Percentiles rank a stretch among this genome's conserved stretches.
Conservation (phyloP, 2,797 vertebrate species). For the Enteromius anoplus region DNA sequence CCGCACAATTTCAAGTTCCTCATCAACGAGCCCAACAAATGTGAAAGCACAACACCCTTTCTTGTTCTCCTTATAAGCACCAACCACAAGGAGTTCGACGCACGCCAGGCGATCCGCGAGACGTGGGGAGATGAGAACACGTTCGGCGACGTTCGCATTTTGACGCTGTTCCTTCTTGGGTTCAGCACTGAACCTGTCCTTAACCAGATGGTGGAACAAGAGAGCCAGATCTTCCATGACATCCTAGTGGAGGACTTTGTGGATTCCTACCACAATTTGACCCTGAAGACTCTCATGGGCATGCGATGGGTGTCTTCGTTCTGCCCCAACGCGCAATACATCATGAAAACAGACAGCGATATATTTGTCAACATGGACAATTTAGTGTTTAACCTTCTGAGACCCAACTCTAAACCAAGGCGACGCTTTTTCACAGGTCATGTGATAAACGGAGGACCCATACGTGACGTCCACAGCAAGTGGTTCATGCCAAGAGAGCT, state of each 20-base stretch:
- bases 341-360: constrained; percentile 99
- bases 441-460: constrained; percentile 96
- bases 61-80: constrained; percentile 98
- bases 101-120: constrained; percentile 95
- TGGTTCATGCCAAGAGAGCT: constrained; percentile 98
- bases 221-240: constrained; percentile 98
- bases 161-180: constrained; percentile 93
- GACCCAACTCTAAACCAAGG: constrained; percentile 92
- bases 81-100: constrained; percentile 97
- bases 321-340: constrained; percentile 92
- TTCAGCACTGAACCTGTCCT: constrained; percentile 88
- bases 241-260: constrained; percentile 97
- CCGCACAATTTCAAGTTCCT: constrained; percentile 94
- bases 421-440: constrained; percentile 96
- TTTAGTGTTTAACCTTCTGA: constrained; percentile 94
- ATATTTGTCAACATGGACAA: constrained; percentile 99
- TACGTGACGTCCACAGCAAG: constrained; percentile 96
- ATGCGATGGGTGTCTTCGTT: constrained; percentile 97
- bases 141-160: constrained; percentile 87
- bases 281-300: constrained; percentile 98
- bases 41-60: constrained; percentile 86
- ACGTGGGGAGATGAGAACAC: constrained; percentile 97
- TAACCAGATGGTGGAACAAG: constrained; percentile 98
- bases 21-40: constrained; percentile 94
- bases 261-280: constrained; percentile 97